Conservation (phyloP, 2,797 vertebrate genomes). For the Eospalax fontanierii region DNA sequence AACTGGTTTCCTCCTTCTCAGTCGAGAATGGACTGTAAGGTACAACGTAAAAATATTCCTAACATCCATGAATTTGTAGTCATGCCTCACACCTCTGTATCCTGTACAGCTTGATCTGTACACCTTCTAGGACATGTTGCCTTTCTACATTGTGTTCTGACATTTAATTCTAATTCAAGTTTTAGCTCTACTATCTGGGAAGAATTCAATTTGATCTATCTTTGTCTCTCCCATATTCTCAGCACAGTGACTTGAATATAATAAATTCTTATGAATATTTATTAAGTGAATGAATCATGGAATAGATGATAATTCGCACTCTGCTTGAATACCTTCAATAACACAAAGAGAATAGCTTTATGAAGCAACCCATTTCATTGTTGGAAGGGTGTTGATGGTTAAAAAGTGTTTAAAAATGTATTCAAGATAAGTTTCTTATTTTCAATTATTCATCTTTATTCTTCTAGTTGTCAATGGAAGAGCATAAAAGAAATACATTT, state of each 20-base stretch:
- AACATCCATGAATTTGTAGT: background rate
- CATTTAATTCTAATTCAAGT: slow-evolving; percentile 71
- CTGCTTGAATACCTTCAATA: slow-evolving; percentile 66
- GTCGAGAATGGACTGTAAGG: background rate
- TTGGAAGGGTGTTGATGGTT: slow-evolving; percentile 34
- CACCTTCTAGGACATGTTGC: background rate
- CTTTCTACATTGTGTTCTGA: slow-evolving; percentile 33
- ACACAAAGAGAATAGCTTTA: slow-evolving; percentile 49
- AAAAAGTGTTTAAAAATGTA: slow-evolving; percentile 46
- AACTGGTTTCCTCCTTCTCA: background rate
- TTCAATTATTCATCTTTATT: slow-evolving; percentile 57
- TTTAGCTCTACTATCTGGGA: background rate
- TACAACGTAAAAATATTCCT: background rate
- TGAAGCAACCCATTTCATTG: slow-evolving; percentile 37
- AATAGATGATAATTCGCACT: slow-evolving; percentile 66
- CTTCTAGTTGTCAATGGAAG: slow-evolving; percentile 39
- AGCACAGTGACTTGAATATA: slow-evolving; percentile 25
- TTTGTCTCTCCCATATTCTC: slow-evolving; percentile 48
- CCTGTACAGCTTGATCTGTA: background rate
- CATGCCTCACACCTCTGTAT: background rate
- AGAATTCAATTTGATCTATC: slow-evolving; percentile 37
- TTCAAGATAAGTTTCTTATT: slow-evolving; percentile 51
- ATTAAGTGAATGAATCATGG: slow-evolving; percentile 69
- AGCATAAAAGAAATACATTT: slow-evolving; percentile 58
- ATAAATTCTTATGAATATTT: slow-evolving; percentile 76